These are phyloP conservation scores for Ammodytes marinus DNA, from an alignment of 2,113 vertebrate genomes.

Conservation along the genomic window DNA sequence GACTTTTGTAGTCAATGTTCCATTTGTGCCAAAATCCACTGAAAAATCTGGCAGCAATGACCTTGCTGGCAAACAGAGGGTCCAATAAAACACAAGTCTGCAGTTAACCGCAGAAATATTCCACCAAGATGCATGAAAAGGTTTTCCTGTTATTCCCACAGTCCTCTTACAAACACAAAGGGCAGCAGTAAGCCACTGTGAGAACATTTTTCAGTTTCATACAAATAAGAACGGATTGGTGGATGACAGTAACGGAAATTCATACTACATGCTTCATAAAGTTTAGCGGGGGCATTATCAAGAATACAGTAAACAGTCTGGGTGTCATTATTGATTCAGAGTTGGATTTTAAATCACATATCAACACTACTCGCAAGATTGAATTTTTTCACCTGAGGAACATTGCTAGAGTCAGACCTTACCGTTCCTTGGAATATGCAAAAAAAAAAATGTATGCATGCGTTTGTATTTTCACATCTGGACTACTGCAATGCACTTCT, in stretches of 20 bases:
- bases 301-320: no score
- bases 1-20: neutral
- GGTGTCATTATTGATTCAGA: no score
- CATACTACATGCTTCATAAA: neutral
- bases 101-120: constrained; percentile 32
- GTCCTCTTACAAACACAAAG: constrained; percentile 27
- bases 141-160: constrained; percentile 50
- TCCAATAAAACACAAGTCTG: constrained; percentile 39
- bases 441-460: no score
- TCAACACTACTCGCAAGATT: no score
- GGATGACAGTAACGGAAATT: neutral
- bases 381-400: no score
- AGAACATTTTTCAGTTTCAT: neutral
- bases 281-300: neutral
- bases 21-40: constrained; percentile 4
- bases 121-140: constrained; percentile 24
- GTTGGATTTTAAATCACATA: no score
- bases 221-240: constrained; percentile 14
- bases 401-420: no score
- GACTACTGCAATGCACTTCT: no score
- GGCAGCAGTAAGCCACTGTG: constrained; percentile 37
- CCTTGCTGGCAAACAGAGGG: neutral
- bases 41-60: neutral
- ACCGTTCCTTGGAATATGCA: no score
- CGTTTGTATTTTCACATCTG: no score